Conservation (phyloP, 2,888 invertebrate genomes). For the Ethmia dodecea region DNA sequence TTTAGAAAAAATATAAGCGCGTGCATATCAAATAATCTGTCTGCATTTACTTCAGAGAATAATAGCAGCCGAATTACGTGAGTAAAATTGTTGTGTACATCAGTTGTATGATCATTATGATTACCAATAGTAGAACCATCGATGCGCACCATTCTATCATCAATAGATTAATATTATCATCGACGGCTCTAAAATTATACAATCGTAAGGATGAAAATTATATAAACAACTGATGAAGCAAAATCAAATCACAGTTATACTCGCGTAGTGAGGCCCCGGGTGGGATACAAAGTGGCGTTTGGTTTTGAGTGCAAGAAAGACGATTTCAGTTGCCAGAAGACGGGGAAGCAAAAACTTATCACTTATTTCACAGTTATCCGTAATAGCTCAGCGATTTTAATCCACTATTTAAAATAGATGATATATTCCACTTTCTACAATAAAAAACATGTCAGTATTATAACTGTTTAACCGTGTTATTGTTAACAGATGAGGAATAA, state of each 20-base stretch:
- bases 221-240: not conserved
- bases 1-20: no score
- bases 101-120: no score
- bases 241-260: no score
- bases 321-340: conserved; percentile 63
- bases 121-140: no score
- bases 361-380: conserved; percentile 31
- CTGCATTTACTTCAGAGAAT: conserved; percentile 57
- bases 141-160: conserved; percentile 2
- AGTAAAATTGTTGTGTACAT: not conserved
- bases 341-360: conserved; percentile 62
- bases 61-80: conserved; percentile 15
- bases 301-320: conserved; percentile 64
- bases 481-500: conserved; percentile 38
- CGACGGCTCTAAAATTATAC: not conserved
- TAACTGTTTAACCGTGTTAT: conserved; percentile 42
- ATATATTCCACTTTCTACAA: conserved; percentile 45
- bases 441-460: conserved; percentile 50
- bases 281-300: conserved; percentile 41
- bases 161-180: conserved; percentile 3
- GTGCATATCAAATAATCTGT: conserved; percentile 29
- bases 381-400: conserved; percentile 41
- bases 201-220: not conserved
- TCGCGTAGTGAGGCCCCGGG: not conserved
- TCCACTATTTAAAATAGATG: conserved; percentile 32